phyloP scores from a whole-genome alignment of 1,140 invertebrate species.

The Babylonia areolata region DNA sequence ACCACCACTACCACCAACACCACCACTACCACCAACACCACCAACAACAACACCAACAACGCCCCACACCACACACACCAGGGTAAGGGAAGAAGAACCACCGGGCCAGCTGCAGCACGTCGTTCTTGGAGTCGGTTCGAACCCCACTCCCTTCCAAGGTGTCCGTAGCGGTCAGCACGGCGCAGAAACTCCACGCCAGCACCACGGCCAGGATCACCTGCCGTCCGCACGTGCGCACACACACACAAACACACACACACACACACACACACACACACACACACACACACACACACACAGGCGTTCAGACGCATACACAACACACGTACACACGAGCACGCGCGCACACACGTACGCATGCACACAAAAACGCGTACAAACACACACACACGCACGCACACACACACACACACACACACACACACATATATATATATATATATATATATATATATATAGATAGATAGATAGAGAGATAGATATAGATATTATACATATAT shows the following conservation, averaged over 20 bases:
- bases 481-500: too few species aligned
- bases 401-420: background rate
- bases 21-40: too few species aligned
- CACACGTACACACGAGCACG: too few species aligned
- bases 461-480: background rate
- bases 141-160: slow-evolving; percentile 80
- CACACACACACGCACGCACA: background rate
- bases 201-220: slow-evolving; percentile 88
- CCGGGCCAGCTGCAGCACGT: slow-evolving; percentile 84
- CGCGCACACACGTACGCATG: too few species aligned
- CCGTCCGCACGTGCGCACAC: background rate
- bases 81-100: slow-evolving; percentile 93
- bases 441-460: background rate
- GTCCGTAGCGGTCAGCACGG: slow-evolving; percentile 83
- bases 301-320: too few species aligned
- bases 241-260: background rate
- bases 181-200: slow-evolving; percentile 87
- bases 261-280: slow-evolving; percentile 1
- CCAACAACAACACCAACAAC: too few species aligned
- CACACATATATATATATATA: background rate
- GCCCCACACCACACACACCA: too few species aligned
- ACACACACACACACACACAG: slow-evolving; percentile 10
- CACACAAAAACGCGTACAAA: too few species aligned
- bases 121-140: slow-evolving; percentile 86
- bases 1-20: too few species aligned